Percentiles rank a stretch among this genome's conserved stretches.
phyloP scores from a whole-genome alignment of 1,140 invertebrate genomes.

The Leptopilina boulardi region DNA sequence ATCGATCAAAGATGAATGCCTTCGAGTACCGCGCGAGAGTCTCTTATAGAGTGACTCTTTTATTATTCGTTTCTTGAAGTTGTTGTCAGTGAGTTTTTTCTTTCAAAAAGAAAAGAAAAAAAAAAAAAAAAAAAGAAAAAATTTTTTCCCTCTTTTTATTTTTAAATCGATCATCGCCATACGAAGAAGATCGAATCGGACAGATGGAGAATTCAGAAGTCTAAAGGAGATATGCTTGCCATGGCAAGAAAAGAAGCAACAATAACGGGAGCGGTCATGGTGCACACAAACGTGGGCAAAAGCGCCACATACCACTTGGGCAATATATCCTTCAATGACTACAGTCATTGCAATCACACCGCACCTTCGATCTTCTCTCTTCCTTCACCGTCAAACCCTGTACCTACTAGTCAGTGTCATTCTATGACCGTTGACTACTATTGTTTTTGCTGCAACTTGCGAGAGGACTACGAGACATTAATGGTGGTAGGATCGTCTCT shows the following conservation, averaged over 20 bases:
- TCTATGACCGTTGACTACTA: conserved; percentile 28
- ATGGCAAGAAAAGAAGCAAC: conserved; percentile 9
- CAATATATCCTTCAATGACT: conserved; percentile 33
- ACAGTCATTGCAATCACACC: conserved; percentile 29
- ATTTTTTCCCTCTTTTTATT: background rate
- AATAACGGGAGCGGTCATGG: conserved; percentile 26
- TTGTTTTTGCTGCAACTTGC: conserved; percentile 32
- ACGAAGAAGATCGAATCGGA: conserved; percentile 25
- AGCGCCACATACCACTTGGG: conserved; percentile 11
- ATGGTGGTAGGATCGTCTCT: conserved; percentile 30
- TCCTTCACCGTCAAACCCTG: conserved; percentile 27
- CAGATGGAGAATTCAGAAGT: conserved; percentile 29
- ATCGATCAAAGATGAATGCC: background rate
- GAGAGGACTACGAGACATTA: conserved; percentile 16
- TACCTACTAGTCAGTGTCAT: conserved; percentile 32
- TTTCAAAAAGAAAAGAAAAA: too few relatives aligned
- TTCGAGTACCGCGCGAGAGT: background rate
- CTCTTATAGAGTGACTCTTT: conserved; percentile 1
- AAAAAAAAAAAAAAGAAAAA: too few relatives aligned
- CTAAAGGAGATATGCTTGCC: background rate
- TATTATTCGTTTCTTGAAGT: conserved; percentile 18
- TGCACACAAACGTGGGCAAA: conserved; percentile 5
- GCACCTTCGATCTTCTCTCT: conserved; percentile 29
- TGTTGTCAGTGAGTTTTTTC: background rate
- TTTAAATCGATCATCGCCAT: conserved; percentile 16